Base-by-base conservation (phyloP, 2,797 vertebrate genomes). In the Sebastes jordani region DNA sequence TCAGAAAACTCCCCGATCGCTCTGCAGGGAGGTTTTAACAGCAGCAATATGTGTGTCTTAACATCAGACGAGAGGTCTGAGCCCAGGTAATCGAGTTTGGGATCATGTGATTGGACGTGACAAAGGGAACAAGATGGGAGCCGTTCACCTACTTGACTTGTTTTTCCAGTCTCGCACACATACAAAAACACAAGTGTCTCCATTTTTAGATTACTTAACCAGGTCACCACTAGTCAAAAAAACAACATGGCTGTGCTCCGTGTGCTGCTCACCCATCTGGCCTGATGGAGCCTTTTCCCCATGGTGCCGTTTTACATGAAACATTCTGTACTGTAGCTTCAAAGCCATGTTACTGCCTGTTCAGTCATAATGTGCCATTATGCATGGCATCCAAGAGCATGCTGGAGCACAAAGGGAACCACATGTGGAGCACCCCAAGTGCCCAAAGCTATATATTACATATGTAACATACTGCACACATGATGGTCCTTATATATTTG, bases 341-440 rank as follows among this genome's bases (percentile, higher is more conserved):
- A 93, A 94, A 95, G 93, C 81, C 54, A 29, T 54, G 62, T 90
- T 86, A 75, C 89, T 92, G 92, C 90, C 91, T 90, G 82, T 90
- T 94, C 91, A 92, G 86, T 76, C 52, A 59, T 93, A 93, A 93
- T 93, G 85, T 91, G 86, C 90, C 86, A 91, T 93, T 93, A 92
- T 89, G 86, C 86, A 81, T 92, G 90, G 89, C 91, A 86, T 89
- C 83, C 85, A 75, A 78, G 78, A 86, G 88, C 89, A 86, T 66
- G 61, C 81, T 81, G 75, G 74, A 89, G 74, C 82, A 89, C 86
- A 91, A 93, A 87, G 74, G 79, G 85, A 94, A 92, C 90, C 93
- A 93, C 90, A 94, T 94, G 93, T 93, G 89, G 88, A 86, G 88
- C 74, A 32, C 81, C 79, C 64, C 60, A 66, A 81, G 76, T 77